Percentiles rank a stretch among this genome's conserved stretches.
phyloP scores from a whole-genome alignment of 1,140 invertebrate species.

The Drosophila rhopaloa region DNA sequence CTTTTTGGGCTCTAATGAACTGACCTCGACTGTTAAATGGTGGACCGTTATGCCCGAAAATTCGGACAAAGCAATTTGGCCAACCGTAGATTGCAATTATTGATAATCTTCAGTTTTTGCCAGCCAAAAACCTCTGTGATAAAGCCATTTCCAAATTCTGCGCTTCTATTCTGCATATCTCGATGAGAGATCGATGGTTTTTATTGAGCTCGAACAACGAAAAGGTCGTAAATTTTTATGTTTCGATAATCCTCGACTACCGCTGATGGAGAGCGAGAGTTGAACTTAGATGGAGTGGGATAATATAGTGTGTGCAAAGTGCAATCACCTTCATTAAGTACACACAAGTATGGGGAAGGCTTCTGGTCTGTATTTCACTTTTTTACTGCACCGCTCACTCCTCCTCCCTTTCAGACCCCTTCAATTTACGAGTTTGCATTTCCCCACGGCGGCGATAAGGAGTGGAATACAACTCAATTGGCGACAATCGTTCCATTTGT shows the following conservation, averaged over 20 bases:
- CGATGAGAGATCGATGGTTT: conserved; percentile 11
- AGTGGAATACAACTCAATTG: conserved; percentile 55
- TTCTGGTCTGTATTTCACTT: conserved; percentile 25
- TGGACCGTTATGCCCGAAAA: conserved; percentile 37
- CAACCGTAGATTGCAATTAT: conserved; percentile 46
- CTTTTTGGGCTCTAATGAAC: conserved; percentile 22
- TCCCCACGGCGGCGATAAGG: conserved; percentile 38
- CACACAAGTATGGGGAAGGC: conserved; percentile 22
- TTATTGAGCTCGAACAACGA: conserved; percentile 22
- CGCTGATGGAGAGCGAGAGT: conserved; percentile 2
- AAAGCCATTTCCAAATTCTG: conserved; percentile 39
- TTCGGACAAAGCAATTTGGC: conserved; percentile 40
- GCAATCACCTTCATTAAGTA: conserved; percentile 52
- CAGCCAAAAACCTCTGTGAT: conserved; percentile 3
- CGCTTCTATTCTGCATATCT: conserved; percentile 19
- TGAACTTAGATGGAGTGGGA: neutral
- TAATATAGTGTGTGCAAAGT: conserved; percentile 21
- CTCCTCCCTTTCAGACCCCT: conserved; percentile 6
- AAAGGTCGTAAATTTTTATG: conserved; percentile 28
- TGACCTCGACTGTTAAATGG: conserved; percentile 27
- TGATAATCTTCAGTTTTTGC: conserved; percentile 28
- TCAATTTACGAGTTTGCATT: conserved; percentile 31
- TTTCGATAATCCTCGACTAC: conserved; percentile 29
- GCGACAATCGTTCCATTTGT: conserved; percentile 62
- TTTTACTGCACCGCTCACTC: conserved; percentile 14